Conservation (phyloP, 2,113 vertebrate species). For the Phycodurus eques region DNA sequence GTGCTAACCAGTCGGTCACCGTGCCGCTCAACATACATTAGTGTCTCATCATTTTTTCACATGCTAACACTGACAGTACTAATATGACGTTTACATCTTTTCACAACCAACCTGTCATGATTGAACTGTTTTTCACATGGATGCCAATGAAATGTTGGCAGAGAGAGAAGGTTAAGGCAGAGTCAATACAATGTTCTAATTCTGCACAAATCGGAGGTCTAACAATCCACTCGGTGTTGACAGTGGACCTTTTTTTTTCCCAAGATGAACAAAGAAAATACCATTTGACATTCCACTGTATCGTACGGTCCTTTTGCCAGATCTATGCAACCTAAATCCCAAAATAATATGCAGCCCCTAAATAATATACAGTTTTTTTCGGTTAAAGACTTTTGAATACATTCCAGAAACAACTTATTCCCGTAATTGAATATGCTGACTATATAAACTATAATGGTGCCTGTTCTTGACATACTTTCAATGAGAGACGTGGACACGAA, state of each 20-base stretch:
- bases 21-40: too few relatives aligned
- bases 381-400: neutral
- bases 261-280: too few relatives aligned
- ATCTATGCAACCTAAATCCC: too few relatives aligned
- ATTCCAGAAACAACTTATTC: neutral
- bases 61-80: neutral
- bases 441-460: conserved; percentile 8
- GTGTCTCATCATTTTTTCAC: neutral
- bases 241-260: too few relatives aligned
- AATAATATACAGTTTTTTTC: too few relatives aligned
- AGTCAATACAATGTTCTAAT: neutral
- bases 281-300: too few relatives aligned
- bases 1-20: too few relatives aligned
- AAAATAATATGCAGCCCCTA: too few relatives aligned
- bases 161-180: neutral
- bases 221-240: neutral
- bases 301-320: too few relatives aligned
- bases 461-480: conserved; percentile 9
- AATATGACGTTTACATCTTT: neutral
- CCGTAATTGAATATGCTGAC: conserved; percentile 11
- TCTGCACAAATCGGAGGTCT: neutral
- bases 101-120: neutral
- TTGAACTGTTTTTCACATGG: neutral
- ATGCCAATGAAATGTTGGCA: neutral
- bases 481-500: neutral